These are phyloP conservation scores for Tichodroma muraria DNA, from an alignment of 2,113 vertebrate genomes.

Conservation along the genomic window DNA sequence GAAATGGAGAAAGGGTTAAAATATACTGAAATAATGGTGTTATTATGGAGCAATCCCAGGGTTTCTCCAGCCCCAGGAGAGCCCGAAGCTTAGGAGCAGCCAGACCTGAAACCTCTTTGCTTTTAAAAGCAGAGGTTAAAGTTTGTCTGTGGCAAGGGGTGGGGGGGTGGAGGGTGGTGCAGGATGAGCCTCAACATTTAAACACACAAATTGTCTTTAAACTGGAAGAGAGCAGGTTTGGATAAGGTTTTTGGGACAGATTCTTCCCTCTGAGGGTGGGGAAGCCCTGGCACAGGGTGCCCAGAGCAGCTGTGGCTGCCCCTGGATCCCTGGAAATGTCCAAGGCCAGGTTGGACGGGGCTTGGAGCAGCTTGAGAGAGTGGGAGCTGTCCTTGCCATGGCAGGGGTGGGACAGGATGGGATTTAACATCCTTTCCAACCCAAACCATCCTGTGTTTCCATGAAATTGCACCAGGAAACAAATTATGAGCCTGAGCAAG, in stretches of 20 bases:
- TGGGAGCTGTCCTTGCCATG: background rate
- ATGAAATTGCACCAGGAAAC: background rate
- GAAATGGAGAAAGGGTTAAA: background rate
- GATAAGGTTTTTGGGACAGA: background rate
- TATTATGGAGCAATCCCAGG: background rate
- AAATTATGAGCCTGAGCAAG: background rate
- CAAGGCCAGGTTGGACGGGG: fast-evolving
- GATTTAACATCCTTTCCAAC: background rate
- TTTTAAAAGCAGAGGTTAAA: background rate
- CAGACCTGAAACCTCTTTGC: background rate
- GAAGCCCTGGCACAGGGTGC: background rate
- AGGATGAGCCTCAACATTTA: background rate
- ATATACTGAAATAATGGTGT: background rate
- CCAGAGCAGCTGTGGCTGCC: background rate
- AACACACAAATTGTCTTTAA: background rate
- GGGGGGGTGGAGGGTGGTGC: fast-evolving
- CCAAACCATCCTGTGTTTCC: background rate
- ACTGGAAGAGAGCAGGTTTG: background rate
- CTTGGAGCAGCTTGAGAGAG: fast-evolving
- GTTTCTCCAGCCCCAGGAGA: background rate
- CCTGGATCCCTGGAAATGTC: background rate
- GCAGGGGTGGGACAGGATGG: fast-evolving
- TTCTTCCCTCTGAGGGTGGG: background rate
- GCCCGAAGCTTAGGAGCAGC: background rate
- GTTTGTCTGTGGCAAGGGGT: fast-evolving